Evolutionary conservation across 1,140 invertebrate genomes (phyloP), one percentile per base, ranked within the genome.

Genomic region (Parasteatoda tepidariorum): DNA sequence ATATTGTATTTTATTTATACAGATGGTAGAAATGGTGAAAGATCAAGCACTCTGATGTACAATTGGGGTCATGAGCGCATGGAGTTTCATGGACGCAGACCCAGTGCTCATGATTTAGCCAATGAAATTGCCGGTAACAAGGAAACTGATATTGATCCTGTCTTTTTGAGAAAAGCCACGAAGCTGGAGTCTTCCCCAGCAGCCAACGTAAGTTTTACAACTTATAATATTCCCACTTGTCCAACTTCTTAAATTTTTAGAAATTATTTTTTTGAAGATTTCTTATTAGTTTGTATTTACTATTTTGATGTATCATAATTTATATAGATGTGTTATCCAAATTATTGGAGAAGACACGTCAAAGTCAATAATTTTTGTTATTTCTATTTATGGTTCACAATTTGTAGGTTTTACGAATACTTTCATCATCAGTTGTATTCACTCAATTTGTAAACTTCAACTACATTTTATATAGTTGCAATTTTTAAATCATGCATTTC

Each of bases 81-180:
- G 22, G 73, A 59, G 34, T 84, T 84, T 68, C 62, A 28, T 70
- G 83, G 83, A n/a, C 33, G 83, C 24, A 28, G 73, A 33, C 83
- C 83, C 30, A 84, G 71, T 84, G 64, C 66, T 48, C 83, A 84
- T 26, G 73, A 84, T 48, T 68, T 84, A 41, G 55, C 71, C 28
- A 78, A 84, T 84, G 83, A 84, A 84, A 62, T 84, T 59, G 83
- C 83, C 62, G 81, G 81, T 24, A 66, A 34, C 15, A 74, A 33
- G 26, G 41, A 24, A 13, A 33, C 48, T 13, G 61, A 57, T 33
- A 74, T 74, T 31, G 67, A 62, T 55, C 81, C 81, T 33, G 70
- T 83, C 24, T 83, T 83, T 33, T 74, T 83, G 55, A 83, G 70
- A 83, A 73, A 70, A 55, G 68, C 70, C 5, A 74, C 81, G 34